Base-by-base conservation (phyloP, 2,888 invertebrate genomes). In the Parnassius smintheus region DNA sequence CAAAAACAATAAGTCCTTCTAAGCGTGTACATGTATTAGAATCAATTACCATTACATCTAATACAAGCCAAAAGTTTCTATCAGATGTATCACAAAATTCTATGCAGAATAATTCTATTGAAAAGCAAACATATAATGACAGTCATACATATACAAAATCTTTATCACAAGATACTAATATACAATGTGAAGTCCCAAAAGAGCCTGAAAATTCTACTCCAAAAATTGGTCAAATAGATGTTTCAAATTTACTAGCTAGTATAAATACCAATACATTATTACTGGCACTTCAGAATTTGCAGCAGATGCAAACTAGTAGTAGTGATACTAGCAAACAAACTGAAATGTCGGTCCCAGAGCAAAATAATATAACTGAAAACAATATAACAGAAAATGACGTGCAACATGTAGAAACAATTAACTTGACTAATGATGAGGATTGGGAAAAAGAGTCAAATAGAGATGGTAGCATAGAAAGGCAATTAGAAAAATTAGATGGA, bases 351-450 rank as follows among this genome's bases (percentile, higher is more conserved):
- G 64, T 50, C 56, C 72, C 73, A 54, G 67, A 71, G 50, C 64
- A 66, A 18, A 35, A 7, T 35, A 35, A 52, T 35, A 52, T 52
- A 3, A n/a, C 12, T 7, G 52, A 52, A 45, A 67, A 59, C 41
- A 60, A 57, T 44, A 57, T 59, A 50, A 59, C 35, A 11, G 57
- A 67, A 44, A 70, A 70, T 53, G 66, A 68, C 52, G 46, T 42
- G 11, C 68, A 77, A 65, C 59, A 68, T 41, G 70, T 83, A 8
- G 89, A 88, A 75, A 88, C 88, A 2, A 88, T 88, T 46, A 91
- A 91, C 70, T 76, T 90, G 59, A 90, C 88, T 44, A 88, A 90
- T 72, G 91, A 88, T 62, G 91, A 91, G 66, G 88, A 88, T 2
- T 90, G 89, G 88, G 91, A 91, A 66, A 84, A 80, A 61, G 91